These are phyloP conservation scores for Tetramorium bicarinatum DNA, from an alignment of 2,888 invertebrate genomes.

Conservation along the genomic window DNA sequence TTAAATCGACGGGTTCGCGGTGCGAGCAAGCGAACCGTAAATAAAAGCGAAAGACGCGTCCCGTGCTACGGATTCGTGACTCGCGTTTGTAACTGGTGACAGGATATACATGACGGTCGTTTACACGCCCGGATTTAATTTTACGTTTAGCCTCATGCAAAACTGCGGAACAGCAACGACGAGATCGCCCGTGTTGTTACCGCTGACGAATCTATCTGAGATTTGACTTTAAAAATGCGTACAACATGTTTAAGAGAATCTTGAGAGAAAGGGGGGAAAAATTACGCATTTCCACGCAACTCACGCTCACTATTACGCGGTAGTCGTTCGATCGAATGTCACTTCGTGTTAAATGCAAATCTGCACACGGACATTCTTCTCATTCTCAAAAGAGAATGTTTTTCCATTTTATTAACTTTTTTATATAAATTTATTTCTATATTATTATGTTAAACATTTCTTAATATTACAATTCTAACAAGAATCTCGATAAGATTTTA, in stretches of 20 bases:
- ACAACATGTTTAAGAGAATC: constrained; percentile 6
- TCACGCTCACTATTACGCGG: neutral
- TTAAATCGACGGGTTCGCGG: constrained; percentile 52
- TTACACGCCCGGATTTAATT: constrained; percentile 49
- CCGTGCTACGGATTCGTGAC: constrained; percentile 51
- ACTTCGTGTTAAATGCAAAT: neutral
- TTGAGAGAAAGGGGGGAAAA: neutral
- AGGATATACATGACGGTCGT: constrained; percentile 24
- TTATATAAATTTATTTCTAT: neutral
- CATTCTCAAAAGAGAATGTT: neutral
- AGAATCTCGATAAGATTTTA: neutral
- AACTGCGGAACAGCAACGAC: constrained; percentile 5
- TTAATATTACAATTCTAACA: neutral
- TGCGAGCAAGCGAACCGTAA: constrained; percentile 38
- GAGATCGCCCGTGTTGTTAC: neutral
- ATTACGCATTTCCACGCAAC: neutral
- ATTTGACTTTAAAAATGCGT: constrained; percentile 36
- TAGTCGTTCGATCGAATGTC: neutral
- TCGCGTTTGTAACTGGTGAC: constrained; percentile 43
- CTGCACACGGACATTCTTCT: neutral
- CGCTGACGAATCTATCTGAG: constrained; percentile 44
- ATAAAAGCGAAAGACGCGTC: constrained; percentile 48
- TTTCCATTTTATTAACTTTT: neutral
- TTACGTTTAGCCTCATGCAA: constrained; percentile 31
- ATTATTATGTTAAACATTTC: neutral